Conservation (phyloP, 1,140 invertebrate species). For the Idris sp. region DNA sequence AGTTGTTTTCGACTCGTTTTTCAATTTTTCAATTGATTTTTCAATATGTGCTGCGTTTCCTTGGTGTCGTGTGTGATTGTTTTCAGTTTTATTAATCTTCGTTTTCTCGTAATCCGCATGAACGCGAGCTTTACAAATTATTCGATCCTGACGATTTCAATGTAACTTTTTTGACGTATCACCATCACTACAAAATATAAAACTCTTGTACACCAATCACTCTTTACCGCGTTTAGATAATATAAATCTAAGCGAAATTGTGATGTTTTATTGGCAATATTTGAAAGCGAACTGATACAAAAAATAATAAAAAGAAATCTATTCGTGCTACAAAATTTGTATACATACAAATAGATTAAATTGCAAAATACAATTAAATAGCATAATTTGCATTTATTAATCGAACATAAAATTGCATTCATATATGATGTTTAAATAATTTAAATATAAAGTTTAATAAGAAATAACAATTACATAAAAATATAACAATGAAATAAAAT, state of each 20-base stretch:
- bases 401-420: no score
- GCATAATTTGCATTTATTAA: no score
- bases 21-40: slow-evolving; percentile 29
- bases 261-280: neutral
- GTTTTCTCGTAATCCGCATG: neutral
- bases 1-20: no score
- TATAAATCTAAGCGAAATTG: neutral
- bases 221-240: neutral
- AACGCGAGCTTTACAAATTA: neutral
- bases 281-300: no score
- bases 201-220: neutral
- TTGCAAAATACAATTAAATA: no score
- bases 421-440: no score
- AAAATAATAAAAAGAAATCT: no score
- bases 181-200: neutral
- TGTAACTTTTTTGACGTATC: neutral
- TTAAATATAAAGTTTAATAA: no score
- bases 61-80: neutral
- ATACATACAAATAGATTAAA: no score
- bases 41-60: neutral
- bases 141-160: neutral
- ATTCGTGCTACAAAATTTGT: no score
- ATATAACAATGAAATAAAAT: no score
- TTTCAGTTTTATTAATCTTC: neutral
- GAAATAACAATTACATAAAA: no score